Base-by-base conservation (phyloP, 2,797 vertebrate species). In the Myotis findleyi region DNA sequence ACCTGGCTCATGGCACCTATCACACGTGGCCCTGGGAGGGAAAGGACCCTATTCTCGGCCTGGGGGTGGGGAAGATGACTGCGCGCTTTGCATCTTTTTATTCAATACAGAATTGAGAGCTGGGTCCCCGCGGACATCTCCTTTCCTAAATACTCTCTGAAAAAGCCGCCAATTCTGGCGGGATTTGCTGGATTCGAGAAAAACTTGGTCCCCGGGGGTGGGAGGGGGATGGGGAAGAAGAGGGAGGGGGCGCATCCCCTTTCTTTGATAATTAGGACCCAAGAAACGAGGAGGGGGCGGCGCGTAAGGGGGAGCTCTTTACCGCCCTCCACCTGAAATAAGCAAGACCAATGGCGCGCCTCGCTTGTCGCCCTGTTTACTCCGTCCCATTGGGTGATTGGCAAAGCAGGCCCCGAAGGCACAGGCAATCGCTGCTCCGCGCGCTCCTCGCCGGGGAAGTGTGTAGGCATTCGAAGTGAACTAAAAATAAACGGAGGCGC, bases 401-500 rank as follows among this genome's bases (percentile, higher is more conserved):
- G 92, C 98, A 98, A 98, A 98, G 95, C 95, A 96, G 97, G 98
- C 98, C 98, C 98, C 95, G 95, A 98, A 98, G 98, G 97, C 97
- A 98, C 94, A 98, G 97, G 95, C 97, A 98, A 98, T 98, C 97
- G 98, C 98, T 98, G 98, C 97, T 95, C 97, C 62, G 25, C 25
- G 82, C 77, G 93, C 97, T 97, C 97, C 96, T 98, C 96, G 91
- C 97, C 92, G 96, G 98, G 97, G 97, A 98, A 97, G 97, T 96
- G 97, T 98, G 98, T 96, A 97, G 98, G 98, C 97, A 98, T 98
- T 90, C 97, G 97, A 97, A 97, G 97, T 77, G 97, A 93, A 79
- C 98, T 98, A 98, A 98, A 98, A 98, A 98, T 98, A 98, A 98
- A 98, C 96, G 91, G 36, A 94, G 96, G 97, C 91, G 95, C 95